Evolutionary conservation across 1,140 invertebrate species (phyloP), one percentile per base, ranked within the genome.

Genomic region (Listronotus oregonensis): DNA sequence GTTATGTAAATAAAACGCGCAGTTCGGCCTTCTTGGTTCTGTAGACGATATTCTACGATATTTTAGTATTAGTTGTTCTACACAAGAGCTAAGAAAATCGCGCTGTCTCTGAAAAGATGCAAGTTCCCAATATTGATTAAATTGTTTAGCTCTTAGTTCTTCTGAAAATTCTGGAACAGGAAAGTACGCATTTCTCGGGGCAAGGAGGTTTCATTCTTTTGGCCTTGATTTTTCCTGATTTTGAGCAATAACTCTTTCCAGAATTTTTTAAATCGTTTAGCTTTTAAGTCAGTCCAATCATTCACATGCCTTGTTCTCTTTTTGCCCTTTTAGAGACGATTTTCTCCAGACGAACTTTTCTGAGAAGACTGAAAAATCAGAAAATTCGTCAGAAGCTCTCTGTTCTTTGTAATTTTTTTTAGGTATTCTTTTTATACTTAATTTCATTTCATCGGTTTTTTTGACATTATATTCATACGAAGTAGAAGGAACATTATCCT

Each of bases 301-400:
- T 44, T 44, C 4, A 6, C 12, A 44, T 44, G 5, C 12, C 42
- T 5, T n/a, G 12, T 17, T 17, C 42, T 44, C 12, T 44, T 44
- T 44, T 44, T 44, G 4, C 42, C 42, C 12, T 44, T 44, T 44
- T n/a, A n/a, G n/a, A n/a, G n/a, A n/a, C n/a, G n/a, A n/a, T n/a
- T n/a, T n/a, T n/a, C n/a, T n/a, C n/a, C n/a, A n/a, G n/a, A n/a
- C n/a, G n/a, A n/a, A n/a, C n/a, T n/a, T n/a, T n/a, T n/a, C n/a
- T n/a, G n/a, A n/a, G n/a, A n/a, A n/a, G n/a, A n/a, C n/a, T n/a
- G n/a, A n/a, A n/a, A n/a, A n/a, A n/a, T n/a, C n/a, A n/a, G n/a
- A n/a, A n/a, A n/a, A n/a, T n/a, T n/a, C n/a, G n/a, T n/a, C n/a
- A n/a, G n/a, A n/a, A n/a, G n/a, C n/a, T n/a, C n/a, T n/a, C n/a